A percentile compares a stretch with the other conserved stretches of the same genome.
Conservation (phyloP, 2,113 vertebrate species). For the Asarcornis scutulata region DNA sequence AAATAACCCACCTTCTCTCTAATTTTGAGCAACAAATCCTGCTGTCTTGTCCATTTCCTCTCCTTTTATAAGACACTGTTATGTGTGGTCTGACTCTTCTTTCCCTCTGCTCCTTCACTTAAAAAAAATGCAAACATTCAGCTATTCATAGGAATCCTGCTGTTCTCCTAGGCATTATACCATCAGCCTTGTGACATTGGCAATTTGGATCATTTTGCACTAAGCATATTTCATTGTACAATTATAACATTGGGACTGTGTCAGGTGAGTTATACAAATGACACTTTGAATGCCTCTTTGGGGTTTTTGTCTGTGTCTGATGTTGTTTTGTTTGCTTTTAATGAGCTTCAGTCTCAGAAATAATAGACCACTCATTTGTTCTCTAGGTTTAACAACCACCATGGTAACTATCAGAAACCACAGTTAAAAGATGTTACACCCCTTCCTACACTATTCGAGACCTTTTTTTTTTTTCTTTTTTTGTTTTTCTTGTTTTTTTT, state of each 20-base stretch:
- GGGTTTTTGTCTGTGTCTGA: background rate
- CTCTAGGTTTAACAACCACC: background rate
- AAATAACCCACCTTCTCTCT: background rate
- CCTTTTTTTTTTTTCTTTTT: background rate
- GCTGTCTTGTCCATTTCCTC: background rate
- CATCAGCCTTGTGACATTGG: conserved; percentile 3
- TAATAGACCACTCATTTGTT: conserved; percentile 33
- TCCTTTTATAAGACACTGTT: background rate
- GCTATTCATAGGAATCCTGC: background rate
- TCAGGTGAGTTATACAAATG: conserved; percentile 31
- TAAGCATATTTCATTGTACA: conserved; percentile 14
- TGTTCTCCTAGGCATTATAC: conserved; percentile 8
- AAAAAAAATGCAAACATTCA: background rate
- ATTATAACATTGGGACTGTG: background rate
- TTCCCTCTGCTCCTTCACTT: background rate
- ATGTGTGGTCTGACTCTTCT: background rate
- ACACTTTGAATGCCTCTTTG: background rate
- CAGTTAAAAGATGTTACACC: background rate
- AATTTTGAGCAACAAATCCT: background rate
- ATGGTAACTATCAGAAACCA: background rate
- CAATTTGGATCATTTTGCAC: conserved; percentile 27
- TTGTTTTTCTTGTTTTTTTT: background rate
- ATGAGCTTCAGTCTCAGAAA: conserved; percentile 1
- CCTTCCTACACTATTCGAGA: background rate
- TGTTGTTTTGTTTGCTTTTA: conserved; percentile 17